Evolutionary conservation across 1,140 invertebrate genomes (phyloP), one percentile per base, ranked within the genome.

Genomic region (Temnothorax curvispinosus): DNA sequence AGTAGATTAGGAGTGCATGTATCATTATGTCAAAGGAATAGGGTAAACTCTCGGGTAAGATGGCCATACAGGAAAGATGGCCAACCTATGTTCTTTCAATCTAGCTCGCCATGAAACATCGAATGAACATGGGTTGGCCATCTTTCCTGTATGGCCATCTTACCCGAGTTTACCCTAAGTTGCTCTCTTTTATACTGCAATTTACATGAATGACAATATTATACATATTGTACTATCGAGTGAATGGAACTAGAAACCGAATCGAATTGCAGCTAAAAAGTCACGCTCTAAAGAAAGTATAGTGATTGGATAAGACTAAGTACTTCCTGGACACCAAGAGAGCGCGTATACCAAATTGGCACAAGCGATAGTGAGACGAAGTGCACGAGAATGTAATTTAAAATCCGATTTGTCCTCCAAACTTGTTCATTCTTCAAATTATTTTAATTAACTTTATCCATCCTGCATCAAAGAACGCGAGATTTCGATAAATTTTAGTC

Each of bases 191-290:
- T 32, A 56, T 32, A 56, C 50, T 15, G 44, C 27, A 21, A 77
- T 77, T 52, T 38, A 80, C 18, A 47, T 74, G 67, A 82, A 74
- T 82, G 52, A n/a, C 50, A 15, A n/a, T 35, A 50, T 72, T 60
- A 44, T 71, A 15, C 11, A 78, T 21, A 38, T 50, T 67, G 8
- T 75, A 86, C 44, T 38, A 35, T 27, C 35, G 38, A 56, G 72
- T 65, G 71, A 86, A 64, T 77, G 50, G 62, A 87, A 72, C 58
- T 81, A 87, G 27, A 56, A 65, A 84, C 41, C 67, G 67, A 82
- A 82, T 82, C 78, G 38, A 38, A 74, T 82, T 60, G 35, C 21
- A 58, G 38, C 27, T 82, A 60, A 82, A 82, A 72, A 74, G 38
- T 82, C 11, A 27, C 41, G 54, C 27, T 82, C 38, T 82, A 58